Conservation (phyloP, 2,888 invertebrate genomes). For the Ashinkailepas kermadecensis region DNA sequence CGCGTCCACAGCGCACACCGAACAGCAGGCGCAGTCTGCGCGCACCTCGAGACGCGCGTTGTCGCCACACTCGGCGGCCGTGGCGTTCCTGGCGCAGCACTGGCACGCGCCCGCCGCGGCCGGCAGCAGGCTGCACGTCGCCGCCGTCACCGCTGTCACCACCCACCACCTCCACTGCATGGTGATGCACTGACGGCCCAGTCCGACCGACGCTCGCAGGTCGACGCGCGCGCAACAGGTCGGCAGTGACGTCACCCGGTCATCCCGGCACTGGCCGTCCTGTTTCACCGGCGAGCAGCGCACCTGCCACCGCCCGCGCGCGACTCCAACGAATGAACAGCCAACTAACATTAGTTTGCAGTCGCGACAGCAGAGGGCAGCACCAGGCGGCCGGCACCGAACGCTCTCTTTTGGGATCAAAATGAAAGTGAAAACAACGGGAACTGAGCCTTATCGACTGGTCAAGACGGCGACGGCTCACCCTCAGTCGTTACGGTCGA, state of each 20-base stretch:
- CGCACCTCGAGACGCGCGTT: conserved; percentile 4
- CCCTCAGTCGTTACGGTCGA: conserved; percentile 3
- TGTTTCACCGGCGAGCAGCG: too few relatives aligned
- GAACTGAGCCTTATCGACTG: background rate
- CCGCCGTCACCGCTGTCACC: background rate
- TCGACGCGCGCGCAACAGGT: background rate
- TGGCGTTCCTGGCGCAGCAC: conserved; percentile 6
- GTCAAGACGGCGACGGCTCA: conserved; percentile 3
- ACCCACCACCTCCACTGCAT: background rate
- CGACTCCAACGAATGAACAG: background rate
- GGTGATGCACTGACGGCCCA: background rate
- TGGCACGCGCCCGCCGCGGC: background rate
- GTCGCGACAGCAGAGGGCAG: background rate
- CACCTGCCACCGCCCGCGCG: background rate
- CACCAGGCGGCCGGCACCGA: background rate
- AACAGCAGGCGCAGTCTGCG: background rate
- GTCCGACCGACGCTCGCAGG: background rate
- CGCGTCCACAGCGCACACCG: conserved; percentile 1
- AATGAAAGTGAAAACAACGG: conserved; percentile 16
- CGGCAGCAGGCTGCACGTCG: background rate
- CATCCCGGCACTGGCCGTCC: too few relatives aligned
- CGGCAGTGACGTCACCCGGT: too few relatives aligned
- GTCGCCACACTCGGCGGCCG: background rate
- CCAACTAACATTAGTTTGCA: background rate
- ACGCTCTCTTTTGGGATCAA: background rate